Base-by-base conservation (phyloP, 2,888 invertebrate species). In the Pantelozetes paolii region DNA sequence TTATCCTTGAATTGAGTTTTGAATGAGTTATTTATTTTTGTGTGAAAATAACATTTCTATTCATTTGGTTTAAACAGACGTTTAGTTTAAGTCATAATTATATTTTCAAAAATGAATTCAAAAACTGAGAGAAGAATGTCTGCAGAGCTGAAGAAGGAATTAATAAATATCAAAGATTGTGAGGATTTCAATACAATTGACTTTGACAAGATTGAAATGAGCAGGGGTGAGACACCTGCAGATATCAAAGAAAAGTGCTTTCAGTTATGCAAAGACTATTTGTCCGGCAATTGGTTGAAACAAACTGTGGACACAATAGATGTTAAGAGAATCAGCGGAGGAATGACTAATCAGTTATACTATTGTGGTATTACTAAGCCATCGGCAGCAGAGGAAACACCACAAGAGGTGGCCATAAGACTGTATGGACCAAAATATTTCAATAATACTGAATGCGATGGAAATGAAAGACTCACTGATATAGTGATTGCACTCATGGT, bases 341-440 rank as follows among this genome's bases (percentile, higher is more conserved):
- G 48, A 9, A 5, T 48, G 48, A 48, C 48, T 9, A 48, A 48
- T 48, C 48, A 48, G 15, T 15, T 48, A 9, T 48, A 48, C 15
- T 48, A 9, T 48, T 48, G 48, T 48, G 48, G 48, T n/a, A 48
- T 48, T 9, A 9, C 48, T n/a, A 15, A 48, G 5, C 48, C 20
- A 15, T n/a, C 20, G 48, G 15, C 20, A 48, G 20, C 11, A 50
- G 9, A 57, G 15, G 72, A 59, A 26, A 62, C 26, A 5, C 72
- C 72, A 2, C 30, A 26, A 20, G 64, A 57, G n/a, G 72, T 72
- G 20, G 72, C 72, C 15, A 67, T 72, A 20, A 72, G 57, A 42
- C 30, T 72, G 28, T 72, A 72, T 42, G 57, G 28, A 23, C n/a
- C 50, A 23, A 72, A 72, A 32, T 13, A 23, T 57, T 23, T 57